Evolutionary conservation across 2,113 vertebrate species (phyloP).

Genomic region (Carettochelys insculpta): DNA sequence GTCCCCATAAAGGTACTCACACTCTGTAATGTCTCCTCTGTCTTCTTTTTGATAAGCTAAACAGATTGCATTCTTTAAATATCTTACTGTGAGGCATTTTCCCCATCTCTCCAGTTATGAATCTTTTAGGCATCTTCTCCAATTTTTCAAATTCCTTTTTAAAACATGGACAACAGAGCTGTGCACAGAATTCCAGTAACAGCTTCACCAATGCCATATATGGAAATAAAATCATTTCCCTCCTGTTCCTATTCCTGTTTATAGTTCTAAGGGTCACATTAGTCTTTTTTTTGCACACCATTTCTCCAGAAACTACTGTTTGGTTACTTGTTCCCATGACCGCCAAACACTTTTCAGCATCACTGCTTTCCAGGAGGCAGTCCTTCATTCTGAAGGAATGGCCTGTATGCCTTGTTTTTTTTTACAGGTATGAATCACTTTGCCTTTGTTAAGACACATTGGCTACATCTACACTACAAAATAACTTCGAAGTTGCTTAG

Average conservation of each 20-base stretch:
- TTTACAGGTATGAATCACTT: background rate
- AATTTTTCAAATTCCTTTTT: background rate
- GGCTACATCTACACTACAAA: no score
- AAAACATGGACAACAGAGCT: background rate
- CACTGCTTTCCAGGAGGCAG: background rate
- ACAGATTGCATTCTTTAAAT: background rate
- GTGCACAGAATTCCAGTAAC: background rate
- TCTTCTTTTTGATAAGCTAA: background rate
- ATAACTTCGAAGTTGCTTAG: no score
- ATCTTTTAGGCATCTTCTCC: background rate
- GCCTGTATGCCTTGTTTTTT: background rate
- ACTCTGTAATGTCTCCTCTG: background rate
- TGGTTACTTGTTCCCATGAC: background rate
- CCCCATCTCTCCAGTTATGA: rapidly evolving
- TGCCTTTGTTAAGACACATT: background rate
- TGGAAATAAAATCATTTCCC: background rate
- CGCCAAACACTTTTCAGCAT: background rate
- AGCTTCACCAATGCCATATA: background rate
- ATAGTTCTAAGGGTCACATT: background rate
- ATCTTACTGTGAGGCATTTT: background rate
- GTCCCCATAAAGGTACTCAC: background rate
- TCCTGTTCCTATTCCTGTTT: background rate
- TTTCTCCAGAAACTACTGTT: background rate
- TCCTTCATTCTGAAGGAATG: background rate
- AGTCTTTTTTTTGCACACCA: background rate